phyloP scores from a whole-genome alignment of 2,888 invertebrate species.

The Hyppa rectilinea region DNA sequence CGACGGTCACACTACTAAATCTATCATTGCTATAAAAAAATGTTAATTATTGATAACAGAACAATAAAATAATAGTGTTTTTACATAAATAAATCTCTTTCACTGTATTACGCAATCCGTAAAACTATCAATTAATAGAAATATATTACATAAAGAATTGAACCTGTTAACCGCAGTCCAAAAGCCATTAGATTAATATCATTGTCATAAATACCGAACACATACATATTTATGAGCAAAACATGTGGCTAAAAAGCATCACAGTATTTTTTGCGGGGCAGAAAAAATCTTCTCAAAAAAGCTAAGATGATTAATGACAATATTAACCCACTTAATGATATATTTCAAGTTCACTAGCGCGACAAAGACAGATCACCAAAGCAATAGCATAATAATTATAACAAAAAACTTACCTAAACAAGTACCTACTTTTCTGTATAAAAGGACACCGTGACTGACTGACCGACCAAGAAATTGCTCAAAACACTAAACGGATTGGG shows the following conservation, averaged over 20 bases:
- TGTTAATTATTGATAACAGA: no score
- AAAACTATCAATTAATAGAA: not conserved
- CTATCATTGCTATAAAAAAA: no score
- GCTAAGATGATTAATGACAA: conserved; percentile 36
- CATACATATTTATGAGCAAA: not conserved
- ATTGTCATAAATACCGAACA: not conserved
- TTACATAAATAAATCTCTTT: not conserved
- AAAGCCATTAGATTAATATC: not conserved
- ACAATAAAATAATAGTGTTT: no score
- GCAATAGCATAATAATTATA: conserved; percentile 24
- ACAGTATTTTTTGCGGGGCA: not conserved
- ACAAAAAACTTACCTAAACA: conserved; percentile 16
- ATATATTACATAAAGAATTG: no score
- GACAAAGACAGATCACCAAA: conserved; percentile 39
- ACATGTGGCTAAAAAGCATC: not conserved
- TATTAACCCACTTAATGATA: conserved; percentile 16
- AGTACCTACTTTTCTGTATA: no score
- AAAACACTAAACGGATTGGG: no score
- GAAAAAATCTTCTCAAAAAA: not conserved
- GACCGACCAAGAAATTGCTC: no score
- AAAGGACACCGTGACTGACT: no score
- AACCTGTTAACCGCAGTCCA: not conserved
- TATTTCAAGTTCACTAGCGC: conserved; percentile 17
- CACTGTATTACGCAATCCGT: not conserved
- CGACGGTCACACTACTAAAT: no score